Percentiles rank a stretch among this genome's conserved stretches.
Evolutionary conservation across 2,888 invertebrate genomes (phyloP).

Genomic region (Bugulina stolonifera): DNA sequence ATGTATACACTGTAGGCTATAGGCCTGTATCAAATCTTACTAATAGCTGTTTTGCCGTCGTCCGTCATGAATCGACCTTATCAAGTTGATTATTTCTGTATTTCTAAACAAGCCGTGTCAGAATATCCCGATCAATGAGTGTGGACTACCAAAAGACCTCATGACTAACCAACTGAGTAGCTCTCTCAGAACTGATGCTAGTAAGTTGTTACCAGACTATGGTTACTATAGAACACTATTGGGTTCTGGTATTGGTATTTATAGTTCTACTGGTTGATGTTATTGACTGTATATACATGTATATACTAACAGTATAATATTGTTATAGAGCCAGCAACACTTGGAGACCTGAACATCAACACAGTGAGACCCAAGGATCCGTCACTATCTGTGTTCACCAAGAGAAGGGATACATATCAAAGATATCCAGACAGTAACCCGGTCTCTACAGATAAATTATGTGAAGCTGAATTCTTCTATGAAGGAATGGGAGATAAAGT

Average conservation of each 20-base stretch:
- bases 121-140: constrained; percentile 11
- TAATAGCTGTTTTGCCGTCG: too few relatives aligned
- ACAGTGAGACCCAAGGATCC: constrained; percentile 9
- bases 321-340: constrained; percentile 5
- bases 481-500: constrained; percentile 15
- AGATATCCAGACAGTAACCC: constrained; percentile 7
- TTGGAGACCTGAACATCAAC: constrained; percentile 5
- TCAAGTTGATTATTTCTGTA: too few relatives aligned
- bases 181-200: neutral
- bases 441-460: neutral
- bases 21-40: too few relatives aligned
- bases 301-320: neutral
- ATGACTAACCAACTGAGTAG: constrained; percentile 21
- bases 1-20: too few relatives aligned
- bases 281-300: neutral
- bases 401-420: constrained; percentile 10
- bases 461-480: constrained; percentile 16
- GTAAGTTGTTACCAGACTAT: too few relatives aligned
- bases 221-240: too few relatives aligned
- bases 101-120: constrained; percentile 14
- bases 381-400: neutral
- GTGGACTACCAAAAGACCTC: constrained; percentile 6
- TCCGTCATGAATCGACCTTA: too few relatives aligned
- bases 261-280: too few relatives aligned
- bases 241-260: too few relatives aligned